Evolutionary conservation across 2,888 invertebrate species (phyloP).

Genomic region (Lasioglossum marginatum): DNA sequence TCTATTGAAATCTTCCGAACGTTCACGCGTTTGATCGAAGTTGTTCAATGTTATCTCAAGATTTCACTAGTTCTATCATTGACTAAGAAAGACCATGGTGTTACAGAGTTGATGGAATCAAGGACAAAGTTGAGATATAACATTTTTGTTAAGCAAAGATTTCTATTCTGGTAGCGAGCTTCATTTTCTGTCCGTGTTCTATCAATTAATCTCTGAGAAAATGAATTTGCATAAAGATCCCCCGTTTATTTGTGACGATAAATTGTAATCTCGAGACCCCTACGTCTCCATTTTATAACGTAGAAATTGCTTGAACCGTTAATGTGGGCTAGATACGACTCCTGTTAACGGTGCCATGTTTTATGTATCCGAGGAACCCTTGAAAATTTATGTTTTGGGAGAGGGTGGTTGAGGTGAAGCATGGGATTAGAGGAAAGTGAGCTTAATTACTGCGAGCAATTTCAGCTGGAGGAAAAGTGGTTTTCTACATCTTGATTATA

Average conservation of each 20-base stretch:
- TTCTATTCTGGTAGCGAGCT: background rate
- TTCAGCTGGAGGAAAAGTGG: slow-evolving; percentile 15
- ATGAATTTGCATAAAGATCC: slow-evolving; percentile 4
- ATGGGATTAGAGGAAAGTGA: slow-evolving; percentile 26
- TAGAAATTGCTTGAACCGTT: slow-evolving; percentile 33
- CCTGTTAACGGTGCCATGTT: slow-evolving; percentile 15
- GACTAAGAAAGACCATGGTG: background rate
- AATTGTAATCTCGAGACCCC: background rate
- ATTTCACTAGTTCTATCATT: background rate
- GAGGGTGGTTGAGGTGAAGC: slow-evolving; percentile 27
- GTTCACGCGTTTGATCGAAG: slow-evolving; percentile 41
- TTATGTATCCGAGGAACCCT: slow-evolving; percentile 24
- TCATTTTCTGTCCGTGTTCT: background rate
- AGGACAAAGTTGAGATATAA: background rate
- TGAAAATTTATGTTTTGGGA: slow-evolving; percentile 35
- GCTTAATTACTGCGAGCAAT: slow-evolving; percentile 31
- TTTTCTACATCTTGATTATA: slow-evolving; percentile 20
- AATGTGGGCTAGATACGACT: slow-evolving; percentile 5
- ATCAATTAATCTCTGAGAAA: background rate
- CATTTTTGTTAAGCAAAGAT: background rate
- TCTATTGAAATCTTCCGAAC: slow-evolving; percentile 43
- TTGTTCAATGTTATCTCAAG: slow-evolving; percentile 31
- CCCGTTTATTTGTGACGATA: slow-evolving; percentile 2
- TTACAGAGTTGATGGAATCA: background rate
- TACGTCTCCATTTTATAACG: background rate